A percentile compares a stretch with the other conserved stretches of the same genome.
phyloP scores from a whole-genome alignment of 2,113 vertebrate genomes.

The Ochotona princeps region DNA sequence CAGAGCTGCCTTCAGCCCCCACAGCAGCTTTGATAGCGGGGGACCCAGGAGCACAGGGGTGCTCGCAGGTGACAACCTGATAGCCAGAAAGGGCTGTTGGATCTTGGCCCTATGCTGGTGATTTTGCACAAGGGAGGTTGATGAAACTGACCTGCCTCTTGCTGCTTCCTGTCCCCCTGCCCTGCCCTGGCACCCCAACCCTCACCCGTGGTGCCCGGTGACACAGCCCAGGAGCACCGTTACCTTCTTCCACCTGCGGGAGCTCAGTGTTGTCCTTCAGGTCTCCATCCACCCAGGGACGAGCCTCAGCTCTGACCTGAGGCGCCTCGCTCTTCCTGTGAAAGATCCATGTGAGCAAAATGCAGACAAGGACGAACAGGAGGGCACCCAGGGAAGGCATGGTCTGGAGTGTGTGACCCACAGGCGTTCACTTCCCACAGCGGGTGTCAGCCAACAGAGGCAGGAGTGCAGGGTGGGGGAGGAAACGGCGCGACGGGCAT shows the following conservation, averaged over 20 bases:
- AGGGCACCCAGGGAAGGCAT: slow-evolving; percentile 93
- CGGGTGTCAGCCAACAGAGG: not conserved
- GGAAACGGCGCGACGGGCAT: slow-evolving; percentile 25
- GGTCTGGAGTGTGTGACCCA: not conserved
- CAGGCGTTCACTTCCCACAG: not conserved
- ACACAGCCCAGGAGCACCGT: not conserved
- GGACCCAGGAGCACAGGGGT: not conserved
- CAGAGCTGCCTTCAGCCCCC: not conserved
- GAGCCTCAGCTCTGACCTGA: slow-evolving; percentile 49
- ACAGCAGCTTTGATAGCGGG: not conserved
- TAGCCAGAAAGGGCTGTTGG: not conserved
- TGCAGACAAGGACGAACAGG: slow-evolving; percentile 89
- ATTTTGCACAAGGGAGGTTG: not conserved
- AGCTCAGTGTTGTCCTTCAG: slow-evolving; percentile 89
- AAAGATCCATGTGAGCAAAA: slow-evolving; percentile 88
- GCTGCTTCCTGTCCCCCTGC: accelerated
- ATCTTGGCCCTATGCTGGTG: not conserved
- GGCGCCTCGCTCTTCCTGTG: slow-evolving; percentile 17
- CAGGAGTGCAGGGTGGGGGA: not conserved
- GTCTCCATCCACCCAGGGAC: slow-evolving; percentile 92
- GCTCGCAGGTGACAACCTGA: not conserved
- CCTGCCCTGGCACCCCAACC: accelerated
- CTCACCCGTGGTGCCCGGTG: accelerated
- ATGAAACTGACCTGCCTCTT: not conserved
- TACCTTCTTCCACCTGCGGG: slow-evolving; percentile 85